Base-by-base conservation (phyloP, 2,797 vertebrate species). In the Pseudopleuronectes americanus region DNA sequence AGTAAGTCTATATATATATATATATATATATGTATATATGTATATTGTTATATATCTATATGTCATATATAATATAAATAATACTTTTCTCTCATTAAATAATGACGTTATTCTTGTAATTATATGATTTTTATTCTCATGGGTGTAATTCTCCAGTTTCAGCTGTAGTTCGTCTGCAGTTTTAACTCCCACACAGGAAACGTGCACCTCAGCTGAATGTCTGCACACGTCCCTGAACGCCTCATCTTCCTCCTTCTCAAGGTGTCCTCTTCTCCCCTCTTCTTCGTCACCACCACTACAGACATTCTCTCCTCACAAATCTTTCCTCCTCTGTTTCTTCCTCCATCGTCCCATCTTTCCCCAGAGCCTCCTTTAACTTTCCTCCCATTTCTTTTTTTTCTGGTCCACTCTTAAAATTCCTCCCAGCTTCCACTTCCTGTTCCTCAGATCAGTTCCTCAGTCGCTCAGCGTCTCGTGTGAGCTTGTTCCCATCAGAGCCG, bases 391-490 rank as follows among this genome's bases (percentile, higher is more conserved):
- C 59, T 17, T 45, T 45, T 17, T 19, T 45, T 45, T 45, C 6
- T 43, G 4, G 16, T 45, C 59, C 22, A 74, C 43, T 71, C 72
- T 83, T 79, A 66, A 80, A 81, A 81, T 71, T 84, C 68, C 41
- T 66, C 57, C 57, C 58, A 3, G 41, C 67, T 62, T 21, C 47
- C 47, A n/a, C 47, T 21, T 8, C 49, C 68, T 52, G 64, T 64
- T 38, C 53, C 82, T 88, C 76, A 77, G 84, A 87, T 86, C 83
- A 84, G 76, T 84, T 85, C 85, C 69, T 83, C 78, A 84, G 76
- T 83, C 60, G 52, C 76, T 80, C 47, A 87, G 84, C 79, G 65
- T 77, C 68, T 76, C 71, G 80, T 84, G 83, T 70, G 63, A 61
- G 85, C 75, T 81, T 76, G 82, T 77, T 87, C 75, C 76, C 79